Evolutionary conservation across 2,113 vertebrate genomes (phyloP).

Genomic region (Ptyas mucosa): DNA sequence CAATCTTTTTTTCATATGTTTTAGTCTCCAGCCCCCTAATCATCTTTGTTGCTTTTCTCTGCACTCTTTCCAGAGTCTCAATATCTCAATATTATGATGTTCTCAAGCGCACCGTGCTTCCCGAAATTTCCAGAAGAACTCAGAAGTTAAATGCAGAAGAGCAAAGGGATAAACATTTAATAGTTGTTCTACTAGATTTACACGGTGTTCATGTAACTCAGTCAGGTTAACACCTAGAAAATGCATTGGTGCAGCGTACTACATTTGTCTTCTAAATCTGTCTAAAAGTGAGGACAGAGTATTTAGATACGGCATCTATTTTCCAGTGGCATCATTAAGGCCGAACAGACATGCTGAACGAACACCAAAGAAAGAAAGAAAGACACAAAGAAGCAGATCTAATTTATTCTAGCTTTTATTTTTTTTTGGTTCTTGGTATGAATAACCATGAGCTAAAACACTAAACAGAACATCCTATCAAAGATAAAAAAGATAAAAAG

Average conservation of each 20-base stretch:
- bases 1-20: too few relatives aligned
- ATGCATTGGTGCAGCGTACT: background rate
- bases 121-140: background rate
- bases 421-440: constrained; percentile 44
- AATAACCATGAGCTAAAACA: constrained; percentile 67
- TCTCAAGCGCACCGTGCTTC: background rate
- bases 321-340: background rate
- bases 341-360: background rate
- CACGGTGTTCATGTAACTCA: background rate
- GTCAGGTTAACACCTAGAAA: background rate
- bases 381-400: constrained; percentile 28
- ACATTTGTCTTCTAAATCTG: background rate
- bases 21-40: too few relatives aligned
- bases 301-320: background rate
- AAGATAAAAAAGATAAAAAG: constrained; percentile 25
- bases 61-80: too few relatives aligned
- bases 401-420: constrained; percentile 62
- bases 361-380: background rate
- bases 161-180: background rate
- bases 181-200: background rate
- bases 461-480: constrained; percentile 65
- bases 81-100: background rate
- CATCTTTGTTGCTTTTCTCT: too few relatives aligned
- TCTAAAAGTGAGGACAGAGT: background rate
- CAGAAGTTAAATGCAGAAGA: background rate